These are phyloP conservation scores for Chaetops frenatus DNA, from an alignment of 2,113 vertebrate species.

Conservation along the genomic window DNA sequence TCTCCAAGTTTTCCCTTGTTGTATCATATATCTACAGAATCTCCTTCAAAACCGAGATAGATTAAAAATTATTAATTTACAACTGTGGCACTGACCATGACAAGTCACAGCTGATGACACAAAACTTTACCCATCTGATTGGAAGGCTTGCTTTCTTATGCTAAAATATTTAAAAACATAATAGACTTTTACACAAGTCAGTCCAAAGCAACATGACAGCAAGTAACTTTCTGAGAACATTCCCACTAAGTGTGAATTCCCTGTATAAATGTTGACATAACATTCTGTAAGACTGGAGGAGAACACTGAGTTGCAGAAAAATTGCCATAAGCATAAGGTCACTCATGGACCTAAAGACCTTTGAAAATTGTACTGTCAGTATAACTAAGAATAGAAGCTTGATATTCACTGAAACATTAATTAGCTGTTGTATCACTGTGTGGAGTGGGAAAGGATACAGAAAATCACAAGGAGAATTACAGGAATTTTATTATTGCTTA, in stretches of 20 bases:
- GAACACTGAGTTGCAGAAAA: background rate
- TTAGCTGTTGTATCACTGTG: background rate
- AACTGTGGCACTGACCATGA: background rate
- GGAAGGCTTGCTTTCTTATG: background rate
- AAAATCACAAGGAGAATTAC: background rate
- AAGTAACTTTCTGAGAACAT: background rate
- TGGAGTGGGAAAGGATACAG: background rate
- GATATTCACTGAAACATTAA: slow-evolving; percentile 7
- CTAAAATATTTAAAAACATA: background rate
- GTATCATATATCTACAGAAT: background rate
- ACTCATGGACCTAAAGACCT: background rate
- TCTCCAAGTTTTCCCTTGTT: background rate
- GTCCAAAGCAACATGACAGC: background rate
- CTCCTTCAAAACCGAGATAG: background rate
- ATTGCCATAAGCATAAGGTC: background rate
- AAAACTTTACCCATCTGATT: background rate
- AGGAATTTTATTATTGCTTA: background rate
- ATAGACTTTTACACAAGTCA: background rate
- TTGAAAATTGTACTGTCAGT: background rate
- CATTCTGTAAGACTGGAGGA: background rate
- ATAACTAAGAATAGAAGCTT: slow-evolving; percentile 16
- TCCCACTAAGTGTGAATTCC: background rate
- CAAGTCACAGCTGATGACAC: background rate
- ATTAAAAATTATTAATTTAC: background rate
- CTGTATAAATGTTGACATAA: background rate